Evolutionary conservation across 1,140 invertebrate species (phyloP).

Genomic region (Macrotrachela quadricornifera): DNA sequence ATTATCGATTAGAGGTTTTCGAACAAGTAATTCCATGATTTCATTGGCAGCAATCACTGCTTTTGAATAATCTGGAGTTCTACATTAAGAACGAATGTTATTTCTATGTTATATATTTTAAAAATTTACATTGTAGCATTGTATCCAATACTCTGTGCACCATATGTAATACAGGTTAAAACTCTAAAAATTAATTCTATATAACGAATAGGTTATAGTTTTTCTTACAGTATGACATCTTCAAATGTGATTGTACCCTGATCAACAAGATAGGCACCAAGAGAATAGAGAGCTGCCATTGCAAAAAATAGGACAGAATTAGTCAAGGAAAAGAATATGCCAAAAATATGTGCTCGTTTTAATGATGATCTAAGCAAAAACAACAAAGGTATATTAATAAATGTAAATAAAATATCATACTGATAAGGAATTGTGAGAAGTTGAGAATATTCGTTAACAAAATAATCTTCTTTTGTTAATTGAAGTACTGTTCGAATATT

Average conservation of each 20-base stretch:
- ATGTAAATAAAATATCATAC: no score
- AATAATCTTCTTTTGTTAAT: not conserved
- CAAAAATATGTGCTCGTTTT: not conserved
- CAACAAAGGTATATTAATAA: no score
- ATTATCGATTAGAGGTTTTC: no score
- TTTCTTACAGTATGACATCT: no score
- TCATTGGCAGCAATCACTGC: slow-evolving; percentile 51
- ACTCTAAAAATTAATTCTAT: slow-evolving; percentile 36
- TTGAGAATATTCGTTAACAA: not conserved
- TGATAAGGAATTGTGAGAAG: no score
- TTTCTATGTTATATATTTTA: not conserved
- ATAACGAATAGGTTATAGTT: no score
- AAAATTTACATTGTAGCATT: not conserved
- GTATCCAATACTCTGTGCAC: slow-evolving; percentile 42
- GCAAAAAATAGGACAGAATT: not conserved
- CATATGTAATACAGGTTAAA: slow-evolving; percentile 58
- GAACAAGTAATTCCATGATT: slow-evolving; percentile 12
- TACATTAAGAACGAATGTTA: slow-evolving; percentile 44
- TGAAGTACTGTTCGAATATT: not conserved
- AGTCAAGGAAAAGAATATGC: not conserved
- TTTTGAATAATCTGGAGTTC: slow-evolving; percentile 59
- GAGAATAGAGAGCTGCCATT: not conserved
- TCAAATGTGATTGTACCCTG: not conserved
- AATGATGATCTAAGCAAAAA: not conserved
- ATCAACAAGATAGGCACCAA: not conserved